Conservation (phyloP, 2,888 invertebrate genomes). For the Trachelus stipa region DNA sequence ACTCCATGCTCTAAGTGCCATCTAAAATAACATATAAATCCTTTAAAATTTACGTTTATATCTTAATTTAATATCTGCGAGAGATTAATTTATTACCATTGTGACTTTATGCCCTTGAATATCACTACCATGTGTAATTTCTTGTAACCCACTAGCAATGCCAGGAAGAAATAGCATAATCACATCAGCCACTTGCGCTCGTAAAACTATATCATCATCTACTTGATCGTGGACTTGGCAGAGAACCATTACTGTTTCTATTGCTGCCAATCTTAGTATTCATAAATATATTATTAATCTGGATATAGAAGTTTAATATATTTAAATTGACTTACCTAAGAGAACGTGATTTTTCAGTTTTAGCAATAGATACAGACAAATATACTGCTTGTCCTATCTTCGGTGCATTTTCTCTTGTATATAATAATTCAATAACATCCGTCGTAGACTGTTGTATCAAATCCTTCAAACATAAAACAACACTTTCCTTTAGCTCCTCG, state of each 20-base stretch:
- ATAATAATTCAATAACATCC: conserved; percentile 70
- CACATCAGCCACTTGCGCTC: conserved; percentile 70
- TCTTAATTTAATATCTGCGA: conserved; percentile 10
- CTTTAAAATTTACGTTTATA: not conserved
- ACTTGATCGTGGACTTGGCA: conserved; percentile 72
- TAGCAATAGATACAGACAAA: conserved; percentile 74
- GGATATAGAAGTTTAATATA: conserved; percentile 14
- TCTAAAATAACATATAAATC: conserved; percentile 49
- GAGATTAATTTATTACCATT: conserved; percentile 65
- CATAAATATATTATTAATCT: conserved; percentile 29
- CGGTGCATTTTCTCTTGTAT: conserved; percentile 70
- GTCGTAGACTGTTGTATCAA: conserved; percentile 68
- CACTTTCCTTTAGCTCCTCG: conserved; percentile 75
- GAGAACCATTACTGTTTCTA: conserved; percentile 74
- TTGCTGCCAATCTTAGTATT: conserved; percentile 65
- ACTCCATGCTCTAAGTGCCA: conserved; percentile 66
- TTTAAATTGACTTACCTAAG: conserved; percentile 70
- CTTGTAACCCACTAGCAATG: conserved; percentile 71
- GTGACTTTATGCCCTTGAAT: conserved; percentile 75
- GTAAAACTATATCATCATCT: conserved; percentile 70
- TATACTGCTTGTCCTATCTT: conserved; percentile 76
- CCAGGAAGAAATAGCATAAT: conserved; percentile 76
- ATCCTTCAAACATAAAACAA: conserved; percentile 70
- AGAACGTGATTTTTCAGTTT: conserved; percentile 73
- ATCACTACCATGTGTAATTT: conserved; percentile 70